Evolutionary conservation across 2,888 invertebrate species (phyloP).

Genomic region (Iphiclides podalirius): DNA sequence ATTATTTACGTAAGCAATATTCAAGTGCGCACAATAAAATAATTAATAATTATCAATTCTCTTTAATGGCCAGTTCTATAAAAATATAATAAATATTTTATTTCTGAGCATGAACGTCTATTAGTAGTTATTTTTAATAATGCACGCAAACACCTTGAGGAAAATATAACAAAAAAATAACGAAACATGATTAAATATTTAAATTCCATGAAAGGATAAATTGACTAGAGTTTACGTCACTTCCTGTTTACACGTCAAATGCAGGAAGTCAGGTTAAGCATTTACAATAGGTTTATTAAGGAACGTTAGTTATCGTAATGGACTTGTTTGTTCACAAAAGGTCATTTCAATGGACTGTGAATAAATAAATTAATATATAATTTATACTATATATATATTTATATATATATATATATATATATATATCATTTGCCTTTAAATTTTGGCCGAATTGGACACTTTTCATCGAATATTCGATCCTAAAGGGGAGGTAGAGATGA

Average conservation of each 20-base stretch:
- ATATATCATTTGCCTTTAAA: too few relatives aligned
- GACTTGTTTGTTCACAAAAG: constrained; percentile 3
- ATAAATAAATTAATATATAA: not conserved
- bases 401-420: too few relatives aligned
- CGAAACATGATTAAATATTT: constrained; percentile 2
- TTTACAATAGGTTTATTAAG: not conserved
- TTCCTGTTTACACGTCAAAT: constrained; percentile 6
- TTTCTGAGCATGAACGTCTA: too few relatives aligned
- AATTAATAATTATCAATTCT: too few relatives aligned
- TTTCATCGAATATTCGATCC: too few relatives aligned
- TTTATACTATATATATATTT: too few relatives aligned
- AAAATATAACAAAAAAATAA: not conserved
- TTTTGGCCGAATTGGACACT: too few relatives aligned
- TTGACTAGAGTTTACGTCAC: not conserved
- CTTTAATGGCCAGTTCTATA: too few relatives aligned
- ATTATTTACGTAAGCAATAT: too few relatives aligned
- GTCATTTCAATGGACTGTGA: not conserved
- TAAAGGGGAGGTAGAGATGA: too few relatives aligned
- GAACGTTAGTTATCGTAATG: constrained; percentile 1
- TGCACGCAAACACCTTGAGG: not conserved
- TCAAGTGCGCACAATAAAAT: too few relatives aligned
- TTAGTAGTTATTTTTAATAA: not conserved
- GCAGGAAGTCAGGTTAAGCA: constrained; percentile 3
- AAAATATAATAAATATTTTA: too few relatives aligned
- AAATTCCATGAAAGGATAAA: not conserved